phyloP scores from a whole-genome alignment of 2,797 vertebrate genomes.

The Cyclopterus lumpus region DNA sequence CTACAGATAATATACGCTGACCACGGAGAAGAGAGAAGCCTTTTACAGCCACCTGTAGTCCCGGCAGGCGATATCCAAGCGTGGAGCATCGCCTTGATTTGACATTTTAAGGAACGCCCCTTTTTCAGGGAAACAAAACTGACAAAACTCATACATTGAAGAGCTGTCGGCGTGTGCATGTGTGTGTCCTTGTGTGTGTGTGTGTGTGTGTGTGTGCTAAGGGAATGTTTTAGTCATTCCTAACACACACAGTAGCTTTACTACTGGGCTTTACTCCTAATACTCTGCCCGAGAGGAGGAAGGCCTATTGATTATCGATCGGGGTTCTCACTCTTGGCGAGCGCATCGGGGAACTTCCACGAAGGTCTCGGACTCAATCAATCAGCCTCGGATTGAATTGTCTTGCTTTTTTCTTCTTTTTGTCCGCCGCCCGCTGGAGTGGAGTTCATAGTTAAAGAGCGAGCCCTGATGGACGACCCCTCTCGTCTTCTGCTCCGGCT shows the following conservation, averaged over 20 bases:
- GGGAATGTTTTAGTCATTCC: slow-evolving; percentile 25
- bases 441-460: slow-evolving; percentile 72
- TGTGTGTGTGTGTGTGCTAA: background rate
- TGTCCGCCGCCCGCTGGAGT: slow-evolving; percentile 57
- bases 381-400: slow-evolving; percentile 69
- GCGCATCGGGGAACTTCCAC: slow-evolving; percentile 42
- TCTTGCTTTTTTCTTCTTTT: slow-evolving; percentile 55
- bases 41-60: slow-evolving; percentile 6
- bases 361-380: slow-evolving; percentile 66
- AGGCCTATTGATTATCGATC: slow-evolving; percentile 73
- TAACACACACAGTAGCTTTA: slow-evolving; percentile 56
- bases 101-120: background rate
- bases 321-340: slow-evolving; percentile 29
- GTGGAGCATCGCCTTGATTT: background rate
- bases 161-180: background rate
- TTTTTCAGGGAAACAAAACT: background rate
- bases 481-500: slow-evolving; percentile 37
- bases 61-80: too few relatives aligned
- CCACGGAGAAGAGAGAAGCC: too few relatives aligned
- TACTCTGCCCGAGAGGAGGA: slow-evolving; percentile 55
- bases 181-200: background rate
- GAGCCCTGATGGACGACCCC: slow-evolving; percentile 63
- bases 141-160: background rate
- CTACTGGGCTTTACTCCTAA: slow-evolving; percentile 65
- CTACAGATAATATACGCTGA: too few relatives aligned